These are phyloP conservation scores for Dryococelus australis DNA, from an alignment of 2,888 invertebrate species.

Conservation along the genomic window DNA sequence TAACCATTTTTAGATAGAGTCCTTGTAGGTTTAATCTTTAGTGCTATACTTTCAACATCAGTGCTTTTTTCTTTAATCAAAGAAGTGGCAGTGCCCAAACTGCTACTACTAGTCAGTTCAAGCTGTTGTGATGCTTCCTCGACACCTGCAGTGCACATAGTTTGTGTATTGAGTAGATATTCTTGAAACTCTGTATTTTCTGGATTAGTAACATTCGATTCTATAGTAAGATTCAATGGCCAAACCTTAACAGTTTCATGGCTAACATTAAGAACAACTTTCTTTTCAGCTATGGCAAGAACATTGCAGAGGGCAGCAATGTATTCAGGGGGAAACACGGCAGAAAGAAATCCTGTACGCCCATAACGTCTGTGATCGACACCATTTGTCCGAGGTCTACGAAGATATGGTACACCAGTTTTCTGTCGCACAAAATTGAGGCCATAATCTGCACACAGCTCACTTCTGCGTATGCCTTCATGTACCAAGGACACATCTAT, in stretches of 20 bases:
- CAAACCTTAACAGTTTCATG: not conserved
- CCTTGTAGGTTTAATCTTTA: slow-evolving; percentile 59
- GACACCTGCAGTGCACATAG: not conserved
- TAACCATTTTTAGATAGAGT: slow-evolving; percentile 49
- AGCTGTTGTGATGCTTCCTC: not conserved
- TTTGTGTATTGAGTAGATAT: not conserved
- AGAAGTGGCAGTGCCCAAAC: not conserved
- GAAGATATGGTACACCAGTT: slow-evolving; percentile 40
- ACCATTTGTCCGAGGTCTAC: slow-evolving; percentile 34
- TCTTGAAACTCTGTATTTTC: not conserved
- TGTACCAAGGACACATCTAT: slow-evolving; percentile 67
- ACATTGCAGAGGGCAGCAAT: slow-evolving; percentile 81
- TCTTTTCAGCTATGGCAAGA: slow-evolving; percentile 71
- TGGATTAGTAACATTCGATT: not conserved
- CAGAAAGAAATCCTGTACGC: slow-evolving; percentile 45
- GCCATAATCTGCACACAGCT: slow-evolving; percentile 68
- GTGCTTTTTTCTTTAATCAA: not conserved
- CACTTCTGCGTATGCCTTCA: slow-evolving; percentile 67
- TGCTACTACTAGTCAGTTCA: not conserved
- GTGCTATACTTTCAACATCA: slow-evolving; percentile 38
- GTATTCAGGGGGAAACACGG: slow-evolving; percentile 62
- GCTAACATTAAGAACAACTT: slow-evolving; percentile 68
- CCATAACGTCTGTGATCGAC: slow-evolving; percentile 35
- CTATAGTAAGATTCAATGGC: not conserved
- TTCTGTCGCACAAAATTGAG: slow-evolving; percentile 62